phyloP scores from a whole-genome alignment of 2,797 vertebrate genomes.

The Babyrousa celebensis region DNA sequence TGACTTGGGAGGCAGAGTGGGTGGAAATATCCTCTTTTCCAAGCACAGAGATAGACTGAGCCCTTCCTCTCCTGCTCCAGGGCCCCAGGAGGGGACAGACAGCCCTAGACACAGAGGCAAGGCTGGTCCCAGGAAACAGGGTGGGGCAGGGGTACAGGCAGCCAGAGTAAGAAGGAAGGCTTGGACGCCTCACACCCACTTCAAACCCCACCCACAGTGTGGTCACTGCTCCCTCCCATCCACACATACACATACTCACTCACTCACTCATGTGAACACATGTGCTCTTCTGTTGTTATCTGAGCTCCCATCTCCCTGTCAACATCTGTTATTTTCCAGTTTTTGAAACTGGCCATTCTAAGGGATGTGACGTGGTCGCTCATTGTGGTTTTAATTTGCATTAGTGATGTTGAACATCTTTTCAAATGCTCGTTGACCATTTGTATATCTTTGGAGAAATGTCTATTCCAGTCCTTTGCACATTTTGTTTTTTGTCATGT shows the following conservation, averaged over 20 bases:
- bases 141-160: not conserved
- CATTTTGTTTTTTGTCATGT: not conserved
- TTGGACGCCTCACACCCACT: not conserved
- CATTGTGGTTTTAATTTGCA: not conserved
- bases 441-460: conserved; percentile 24
- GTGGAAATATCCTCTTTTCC: not conserved
- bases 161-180: not conserved
- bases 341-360: not conserved
- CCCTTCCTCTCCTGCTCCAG: not conserved
- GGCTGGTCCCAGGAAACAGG: not conserved
- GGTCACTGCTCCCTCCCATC: not conserved
- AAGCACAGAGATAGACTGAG: not conserved
- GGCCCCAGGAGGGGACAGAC: not conserved
- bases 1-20: not conserved
- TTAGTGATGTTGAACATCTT: not conserved
- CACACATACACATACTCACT: not conserved
- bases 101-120: not conserved
- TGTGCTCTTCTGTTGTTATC: not conserved
- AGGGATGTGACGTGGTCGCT: not conserved
- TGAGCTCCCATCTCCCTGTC: not conserved
- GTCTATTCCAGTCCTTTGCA: not conserved
- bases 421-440: not conserved
- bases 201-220: not conserved
- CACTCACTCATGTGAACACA: not conserved
- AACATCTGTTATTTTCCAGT: not conserved